Evolutionary conservation across 2,888 invertebrate species (phyloP), one percentile per base, ranked within the genome.

Genomic region (Vanessa cardui): DNA sequence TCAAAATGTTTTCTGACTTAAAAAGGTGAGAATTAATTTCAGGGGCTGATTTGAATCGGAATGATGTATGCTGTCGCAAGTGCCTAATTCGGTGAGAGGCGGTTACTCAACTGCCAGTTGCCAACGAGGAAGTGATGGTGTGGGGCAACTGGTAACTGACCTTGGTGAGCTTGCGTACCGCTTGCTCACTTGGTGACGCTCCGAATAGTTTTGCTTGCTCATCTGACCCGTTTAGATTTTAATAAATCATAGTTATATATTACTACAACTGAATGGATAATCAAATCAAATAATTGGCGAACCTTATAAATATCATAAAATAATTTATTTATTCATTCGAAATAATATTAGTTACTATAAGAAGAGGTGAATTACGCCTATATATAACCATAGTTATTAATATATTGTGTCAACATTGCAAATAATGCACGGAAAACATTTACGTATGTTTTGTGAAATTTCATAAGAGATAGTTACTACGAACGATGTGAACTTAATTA

Each of bases 61-160:
- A 46, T 72, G 73, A 74, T 78, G 75, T 75, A 74, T 73, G 75
- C 79, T 85, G 84, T 84, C 80, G 88, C 82, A 88, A 87, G 77
- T 77, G 83, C 85, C 88, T 86, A 85, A 87, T 87, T 88, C 87
- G 83, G 90, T 89, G 89, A 89, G 89, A 89, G 90, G 90, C 78
- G 80, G 83, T 89, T 90, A 81, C 87, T 77, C 81, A 89, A 76
- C 75, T 66, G 66, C 72, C 39, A 83, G 82, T 87, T 85, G 85
- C 85, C 86, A 85, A 90, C 86, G 72, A 91, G 91, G 90, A 90
- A 91, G 89, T 83, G 86, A 89, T 85, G 87, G 88, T 81, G 85
- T 88, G 85, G 83, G 83, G 86, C 83, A 85, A 89, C 75, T 86
- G 26, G 15, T 39, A 56, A 39, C 54, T 52, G 88, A 89, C 90